Conservation (phyloP, 2,888 invertebrate species). For the Antheraea assamensis region DNA sequence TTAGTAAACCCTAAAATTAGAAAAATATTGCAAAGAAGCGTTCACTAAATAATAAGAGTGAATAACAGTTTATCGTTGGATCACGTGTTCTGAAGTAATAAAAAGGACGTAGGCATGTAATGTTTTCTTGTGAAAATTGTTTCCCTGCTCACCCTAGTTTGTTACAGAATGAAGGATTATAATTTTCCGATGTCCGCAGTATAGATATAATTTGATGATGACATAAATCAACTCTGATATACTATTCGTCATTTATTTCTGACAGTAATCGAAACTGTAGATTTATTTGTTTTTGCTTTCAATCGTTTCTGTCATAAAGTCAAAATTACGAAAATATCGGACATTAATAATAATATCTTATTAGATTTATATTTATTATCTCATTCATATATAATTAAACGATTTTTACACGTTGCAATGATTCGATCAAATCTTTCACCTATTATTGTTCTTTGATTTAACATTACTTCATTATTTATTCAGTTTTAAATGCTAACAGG, state of each 20-base stretch:
- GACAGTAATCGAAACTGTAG: neutral
- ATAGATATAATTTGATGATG: constrained; percentile 26
- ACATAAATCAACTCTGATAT: neutral
- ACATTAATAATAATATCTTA: neutral
- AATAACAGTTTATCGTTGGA: constrained; percentile 78
- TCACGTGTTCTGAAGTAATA: constrained; percentile 78
- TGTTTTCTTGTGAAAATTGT: constrained; percentile 68
- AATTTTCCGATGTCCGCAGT: constrained; percentile 43
- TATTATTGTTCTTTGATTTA: neutral
- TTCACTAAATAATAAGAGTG: constrained; percentile 72
- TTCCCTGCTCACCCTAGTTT: constrained; percentile 62
- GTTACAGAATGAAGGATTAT: constrained; percentile 61
- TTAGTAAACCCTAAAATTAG: neutral
- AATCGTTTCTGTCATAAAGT: neutral
- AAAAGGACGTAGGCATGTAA: constrained; percentile 52
- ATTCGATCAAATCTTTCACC: neutral
- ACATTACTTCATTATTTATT: neutral
- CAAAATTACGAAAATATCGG: neutral
- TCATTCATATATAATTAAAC: too few species aligned
- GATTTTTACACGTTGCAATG: too few species aligned
- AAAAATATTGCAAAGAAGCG: constrained; percentile 27
- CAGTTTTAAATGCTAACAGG: neutral
- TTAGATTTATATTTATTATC: too few species aligned
- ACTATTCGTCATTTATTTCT: constrained; percentile 8
- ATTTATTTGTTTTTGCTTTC: constrained; percentile 11